phyloP scores from a whole-genome alignment of 2,797 vertebrate species.

The Pogonophryne albipinna region DNA sequence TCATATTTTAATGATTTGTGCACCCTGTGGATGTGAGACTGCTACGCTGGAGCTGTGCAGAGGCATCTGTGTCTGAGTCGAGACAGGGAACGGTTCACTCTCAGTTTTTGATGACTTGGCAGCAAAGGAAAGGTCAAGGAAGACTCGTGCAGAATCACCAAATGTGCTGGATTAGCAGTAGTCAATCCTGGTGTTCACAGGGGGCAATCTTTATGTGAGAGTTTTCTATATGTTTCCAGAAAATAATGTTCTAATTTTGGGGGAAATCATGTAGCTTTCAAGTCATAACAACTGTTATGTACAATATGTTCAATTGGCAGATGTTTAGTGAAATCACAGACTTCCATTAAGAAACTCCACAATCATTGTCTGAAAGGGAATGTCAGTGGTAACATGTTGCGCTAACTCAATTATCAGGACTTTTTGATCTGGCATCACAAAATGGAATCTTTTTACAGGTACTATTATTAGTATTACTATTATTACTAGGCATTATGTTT shows the following conservation, averaged over 20 bases:
- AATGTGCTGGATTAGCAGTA: slow-evolving; percentile 62
- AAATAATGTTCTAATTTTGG: slow-evolving; percentile 50
- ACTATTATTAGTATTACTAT: no score
- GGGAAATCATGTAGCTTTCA: slow-evolving; percentile 20
- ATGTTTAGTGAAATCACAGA: slow-evolving; percentile 19
- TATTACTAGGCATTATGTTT: background rate
- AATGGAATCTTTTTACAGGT: background rate
- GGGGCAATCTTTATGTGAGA: slow-evolving; percentile 28
- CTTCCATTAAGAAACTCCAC: slow-evolving; percentile 23
- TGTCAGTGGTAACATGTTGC: slow-evolving; percentile 20
- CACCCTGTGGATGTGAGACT: slow-evolving; percentile 48
- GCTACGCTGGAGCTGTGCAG: slow-evolving; percentile 28
- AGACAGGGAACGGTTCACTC: slow-evolving; percentile 64
- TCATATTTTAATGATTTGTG: slow-evolving; percentile 62
- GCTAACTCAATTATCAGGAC: background rate
- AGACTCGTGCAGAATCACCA: slow-evolving; percentile 65
- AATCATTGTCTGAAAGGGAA: slow-evolving; percentile 7
- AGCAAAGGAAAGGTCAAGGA: slow-evolving; percentile 74
- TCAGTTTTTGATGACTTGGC: slow-evolving; percentile 76
- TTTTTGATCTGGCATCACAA: slow-evolving; percentile 27
- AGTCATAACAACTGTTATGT: slow-evolving; percentile 28
- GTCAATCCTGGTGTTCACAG: slow-evolving; percentile 40
- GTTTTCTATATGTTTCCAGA: slow-evolving; percentile 39
- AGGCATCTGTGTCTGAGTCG: slow-evolving; percentile 57
- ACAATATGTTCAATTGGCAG: slow-evolving; percentile 15